phyloP scores from a whole-genome alignment of 2,888 invertebrate genomes.

The Camponotus fellah region DNA sequence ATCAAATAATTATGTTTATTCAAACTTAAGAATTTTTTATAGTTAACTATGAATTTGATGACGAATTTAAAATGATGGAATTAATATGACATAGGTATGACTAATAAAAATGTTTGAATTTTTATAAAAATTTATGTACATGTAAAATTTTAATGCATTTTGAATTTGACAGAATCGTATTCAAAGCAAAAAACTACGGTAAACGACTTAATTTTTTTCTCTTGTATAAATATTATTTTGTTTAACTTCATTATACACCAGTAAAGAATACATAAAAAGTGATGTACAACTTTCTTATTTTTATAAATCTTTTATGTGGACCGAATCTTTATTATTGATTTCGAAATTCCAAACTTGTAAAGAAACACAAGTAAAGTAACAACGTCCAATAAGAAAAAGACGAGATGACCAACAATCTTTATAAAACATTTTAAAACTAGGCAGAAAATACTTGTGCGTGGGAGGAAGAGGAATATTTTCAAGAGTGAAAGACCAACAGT shows the following conservation, averaged over 20 bases:
- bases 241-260: background rate
- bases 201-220: background rate
- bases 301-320: background rate
- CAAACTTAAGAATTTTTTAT: too few species aligned
- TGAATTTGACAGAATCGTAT: background rate
- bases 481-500: conserved; percentile 75
- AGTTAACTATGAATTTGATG: background rate
- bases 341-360: background rate
- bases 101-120: background rate
- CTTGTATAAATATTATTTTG: background rate
- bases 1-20: too few species aligned
- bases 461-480: conserved; percentile 61
- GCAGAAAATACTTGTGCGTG: conserved; percentile 52
- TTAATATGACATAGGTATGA: background rate
- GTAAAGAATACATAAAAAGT: background rate
- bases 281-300: background rate
- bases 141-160: background rate
- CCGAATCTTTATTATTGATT: background rate
- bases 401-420: background rate
- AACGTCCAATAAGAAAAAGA: background rate
- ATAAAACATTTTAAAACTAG: conserved; percentile 42
- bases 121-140: background rate
- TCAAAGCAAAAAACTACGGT: background rate
- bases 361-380: background rate
- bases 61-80: background rate